Conservation (phyloP, 92 coral and sea anemone species). For the Phymanthus crucifer region DNA sequence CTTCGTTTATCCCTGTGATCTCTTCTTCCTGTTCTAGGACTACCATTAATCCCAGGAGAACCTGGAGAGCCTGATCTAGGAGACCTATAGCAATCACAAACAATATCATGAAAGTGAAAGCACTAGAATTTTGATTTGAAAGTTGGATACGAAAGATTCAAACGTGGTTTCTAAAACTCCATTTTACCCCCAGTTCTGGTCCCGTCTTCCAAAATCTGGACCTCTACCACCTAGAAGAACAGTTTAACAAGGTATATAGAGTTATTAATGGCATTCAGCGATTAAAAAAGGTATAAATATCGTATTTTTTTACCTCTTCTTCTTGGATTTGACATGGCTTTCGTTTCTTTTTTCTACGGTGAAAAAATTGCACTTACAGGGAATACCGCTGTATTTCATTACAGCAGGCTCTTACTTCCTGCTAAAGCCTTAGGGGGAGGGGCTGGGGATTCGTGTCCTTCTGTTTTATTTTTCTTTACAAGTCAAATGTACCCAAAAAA, state of each 20-base stretch:
- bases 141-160: not conserved
- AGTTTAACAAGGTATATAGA: not conserved
- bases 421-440: conserved; percentile 1
- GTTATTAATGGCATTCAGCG: not conserved
- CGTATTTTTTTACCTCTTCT: conserved; percentile 16
- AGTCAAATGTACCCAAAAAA: too few relatives aligned
- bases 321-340: conserved; percentile 30
- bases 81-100: conserved; percentile 15
- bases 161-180: not conserved
- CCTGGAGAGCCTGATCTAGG: conserved; percentile 61
- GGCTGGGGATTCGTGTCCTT: not conserved
- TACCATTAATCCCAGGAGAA: conserved; percentile 57
- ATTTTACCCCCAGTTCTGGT: conserved; percentile 47
- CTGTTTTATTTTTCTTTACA: not conserved
- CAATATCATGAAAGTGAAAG: not conserved
- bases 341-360: conserved; percentile 11
- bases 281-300: not conserved
- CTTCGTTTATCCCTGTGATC: conserved; percentile 31
- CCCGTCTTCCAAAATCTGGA: conserved; percentile 34
- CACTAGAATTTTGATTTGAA: not conserved
- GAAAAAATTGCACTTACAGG: conserved; percentile 1
- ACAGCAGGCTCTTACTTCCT: conserved; percentile 6
- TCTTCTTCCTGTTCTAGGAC: conserved; percentile 43
- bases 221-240: conserved; percentile 39
- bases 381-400: not conserved